phyloP scores from a whole-genome alignment of 2,888 invertebrate species.

The Pimpla rufipes region DNA sequence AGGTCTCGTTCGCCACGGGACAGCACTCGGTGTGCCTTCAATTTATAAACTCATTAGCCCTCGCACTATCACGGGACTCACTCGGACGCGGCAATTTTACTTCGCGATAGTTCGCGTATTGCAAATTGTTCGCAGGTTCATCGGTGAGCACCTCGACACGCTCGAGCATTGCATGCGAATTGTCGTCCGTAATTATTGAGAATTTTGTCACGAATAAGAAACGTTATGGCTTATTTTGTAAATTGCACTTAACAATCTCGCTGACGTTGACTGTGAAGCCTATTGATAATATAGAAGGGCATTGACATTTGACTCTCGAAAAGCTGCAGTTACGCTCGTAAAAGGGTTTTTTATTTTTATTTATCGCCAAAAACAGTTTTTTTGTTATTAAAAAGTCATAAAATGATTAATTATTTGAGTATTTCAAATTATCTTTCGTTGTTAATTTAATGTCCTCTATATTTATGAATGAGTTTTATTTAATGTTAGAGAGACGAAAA shows the following conservation, averaged over 20 bases:
- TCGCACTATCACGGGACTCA: slow-evolving; percentile 74
- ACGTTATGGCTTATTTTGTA: too few relatives aligned
- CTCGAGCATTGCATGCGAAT: slow-evolving; percentile 40
- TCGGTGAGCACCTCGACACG: slow-evolving; percentile 64
- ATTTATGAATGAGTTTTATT: neutral
- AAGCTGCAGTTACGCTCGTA: too few relatives aligned
- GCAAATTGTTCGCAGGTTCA: slow-evolving; percentile 66
- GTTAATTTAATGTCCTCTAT: neutral
- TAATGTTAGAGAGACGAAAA: neutral
- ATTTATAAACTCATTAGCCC: slow-evolving; percentile 83
- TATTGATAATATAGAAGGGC: too few relatives aligned
- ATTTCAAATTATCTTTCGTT: neutral
- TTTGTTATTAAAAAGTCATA: neutral
- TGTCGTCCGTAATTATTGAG: slow-evolving; percentile 13
- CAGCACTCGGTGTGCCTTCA: slow-evolving; percentile 77
- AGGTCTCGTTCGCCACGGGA: slow-evolving; percentile 64
- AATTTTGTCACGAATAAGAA: too few relatives aligned
- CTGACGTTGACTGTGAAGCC: too few relatives aligned
- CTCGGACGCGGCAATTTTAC: slow-evolving; percentile 66
- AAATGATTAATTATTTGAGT: slow-evolving; percentile 10
- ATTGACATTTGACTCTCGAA: too few relatives aligned
- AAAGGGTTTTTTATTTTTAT: too few relatives aligned
- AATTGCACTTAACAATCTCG: too few relatives aligned
- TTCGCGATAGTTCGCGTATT: slow-evolving; percentile 73
- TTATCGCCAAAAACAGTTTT: neutral